Percentiles rank a stretch among this genome's conserved stretches.
phyloP scores from a whole-genome alignment of 2,113 vertebrate genomes.

The Rana temporaria region DNA sequence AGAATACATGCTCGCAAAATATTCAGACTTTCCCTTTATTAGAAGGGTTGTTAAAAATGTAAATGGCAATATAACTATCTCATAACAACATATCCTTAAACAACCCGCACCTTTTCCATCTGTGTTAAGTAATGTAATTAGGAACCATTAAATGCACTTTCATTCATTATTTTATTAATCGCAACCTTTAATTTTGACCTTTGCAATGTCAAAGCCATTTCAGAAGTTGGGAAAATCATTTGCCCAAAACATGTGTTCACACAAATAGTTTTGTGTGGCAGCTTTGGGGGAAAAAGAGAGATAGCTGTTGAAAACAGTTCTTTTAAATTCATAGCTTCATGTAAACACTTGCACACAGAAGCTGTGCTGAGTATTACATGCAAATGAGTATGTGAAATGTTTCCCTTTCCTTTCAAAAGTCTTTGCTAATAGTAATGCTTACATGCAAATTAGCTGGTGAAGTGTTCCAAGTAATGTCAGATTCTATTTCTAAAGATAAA shows the following conservation, averaged over 20 bases:
- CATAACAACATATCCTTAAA: neutral
- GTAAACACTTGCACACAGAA: constrained; percentile 26
- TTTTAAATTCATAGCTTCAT: constrained; percentile 55
- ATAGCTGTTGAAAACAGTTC: constrained; percentile 36
- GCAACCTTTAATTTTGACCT: constrained; percentile 32
- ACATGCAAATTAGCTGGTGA: constrained; percentile 53
- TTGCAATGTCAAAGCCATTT: constrained; percentile 24
- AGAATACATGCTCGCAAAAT: too few species aligned
- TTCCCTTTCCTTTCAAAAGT: constrained; percentile 30
- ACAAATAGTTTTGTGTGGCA: constrained; percentile 20
- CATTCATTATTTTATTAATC: neutral
- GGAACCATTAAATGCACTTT: neutral
- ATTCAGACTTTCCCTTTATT: too few species aligned
- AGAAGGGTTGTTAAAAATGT: neutral
- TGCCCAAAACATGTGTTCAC: constrained; percentile 12
- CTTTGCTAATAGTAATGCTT: constrained; percentile 36
- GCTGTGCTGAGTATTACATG: constrained; percentile 49
- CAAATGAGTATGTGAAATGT: constrained; percentile 51
- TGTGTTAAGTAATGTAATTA: neutral
- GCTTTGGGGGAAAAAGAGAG: neutral
- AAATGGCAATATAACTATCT: neutral
- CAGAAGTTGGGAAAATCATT: constrained; percentile 6
- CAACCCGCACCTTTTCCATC: neutral
- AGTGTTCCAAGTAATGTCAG: constrained; percentile 49
- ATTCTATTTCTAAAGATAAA: constrained; percentile 53